Percentiles rank a stretch among this genome's conserved stretches.
Conservation (phyloP, 2,113 vertebrate genomes). For the Pionites leucogaster region DNA sequence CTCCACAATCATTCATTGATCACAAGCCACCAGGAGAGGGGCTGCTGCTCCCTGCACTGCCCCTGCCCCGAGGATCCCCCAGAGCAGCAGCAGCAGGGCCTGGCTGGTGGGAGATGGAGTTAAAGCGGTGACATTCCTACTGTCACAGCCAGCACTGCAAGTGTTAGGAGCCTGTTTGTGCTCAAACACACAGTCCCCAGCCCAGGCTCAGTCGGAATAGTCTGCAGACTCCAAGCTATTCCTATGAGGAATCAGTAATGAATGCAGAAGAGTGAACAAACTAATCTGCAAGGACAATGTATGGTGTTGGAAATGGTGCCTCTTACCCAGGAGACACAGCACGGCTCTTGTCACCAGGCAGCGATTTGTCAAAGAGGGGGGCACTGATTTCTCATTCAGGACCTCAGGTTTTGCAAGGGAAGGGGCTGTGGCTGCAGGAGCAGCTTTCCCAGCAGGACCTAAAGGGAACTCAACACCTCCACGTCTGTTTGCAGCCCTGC, state of each 20-base stretch:
- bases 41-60: neutral
- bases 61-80: neutral
- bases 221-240: neutral
- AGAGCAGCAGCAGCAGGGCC: neutral
- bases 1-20: neutral
- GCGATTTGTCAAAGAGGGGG: neutral
- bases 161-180: neutral
- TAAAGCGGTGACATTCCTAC: neutral
- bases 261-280: neutral
- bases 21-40: neutral
- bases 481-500: neutral
- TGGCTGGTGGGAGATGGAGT: fast-evolving
- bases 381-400: neutral
- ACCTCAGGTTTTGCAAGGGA: neutral
- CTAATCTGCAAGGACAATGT: neutral
- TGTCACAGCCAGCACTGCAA: neutral
- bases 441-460: neutral
- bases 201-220: neutral
- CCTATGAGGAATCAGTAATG: neutral
- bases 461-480: fast-evolving
- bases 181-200: neutral
- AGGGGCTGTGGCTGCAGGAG: neutral
- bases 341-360: fast-evolving
- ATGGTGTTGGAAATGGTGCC: neutral
- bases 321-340: neutral